phyloP scores from a whole-genome alignment of 1,140 invertebrate species.

The Anastrepha ludens region DNA sequence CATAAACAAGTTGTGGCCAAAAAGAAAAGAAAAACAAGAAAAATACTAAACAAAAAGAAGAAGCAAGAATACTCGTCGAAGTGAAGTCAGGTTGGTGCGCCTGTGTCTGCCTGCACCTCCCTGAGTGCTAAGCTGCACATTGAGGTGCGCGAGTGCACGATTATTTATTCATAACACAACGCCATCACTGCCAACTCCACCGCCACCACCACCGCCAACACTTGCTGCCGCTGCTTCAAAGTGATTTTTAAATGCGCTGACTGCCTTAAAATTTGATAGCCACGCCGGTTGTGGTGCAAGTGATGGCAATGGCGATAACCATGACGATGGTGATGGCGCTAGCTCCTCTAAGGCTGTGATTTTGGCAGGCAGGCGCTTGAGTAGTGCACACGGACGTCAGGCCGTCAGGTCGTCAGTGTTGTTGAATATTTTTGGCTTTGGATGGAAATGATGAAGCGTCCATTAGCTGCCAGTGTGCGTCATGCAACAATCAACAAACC shows the following conservation, averaged over 20 bases:
- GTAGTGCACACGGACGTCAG: neutral
- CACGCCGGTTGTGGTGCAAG: constrained; percentile 42
- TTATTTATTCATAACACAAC: constrained; percentile 67
- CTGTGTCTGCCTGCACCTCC: neutral
- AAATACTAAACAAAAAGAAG: neutral
- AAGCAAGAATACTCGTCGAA: neutral
- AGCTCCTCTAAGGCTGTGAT: neutral
- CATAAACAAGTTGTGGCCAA: constrained; percentile 52
- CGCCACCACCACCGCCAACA: neutral
- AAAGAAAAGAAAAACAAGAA: neutral
- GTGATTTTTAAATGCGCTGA: constrained; percentile 65
- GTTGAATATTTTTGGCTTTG: constrained; percentile 4
- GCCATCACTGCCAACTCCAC: constrained; percentile 1
- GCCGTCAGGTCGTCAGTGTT: neutral
- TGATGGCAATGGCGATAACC: constrained; percentile 4
- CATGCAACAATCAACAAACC: constrained; percentile 28
- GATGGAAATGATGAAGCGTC: constrained; percentile 6
- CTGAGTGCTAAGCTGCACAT: neutral
- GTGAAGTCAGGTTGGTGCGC: neutral
- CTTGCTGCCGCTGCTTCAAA: constrained; percentile 57
- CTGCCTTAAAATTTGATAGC: constrained; percentile 60
- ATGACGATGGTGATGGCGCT: neutral
- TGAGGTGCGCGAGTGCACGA: constrained; percentile 12
- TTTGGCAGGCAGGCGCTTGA: neutral
- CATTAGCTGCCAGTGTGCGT: constrained; percentile 3